Percentiles rank a stretch among this genome's conserved stretches.
Conservation (phyloP, 2,888 invertebrate genomes). For the Laspeyria flexula region DNA sequence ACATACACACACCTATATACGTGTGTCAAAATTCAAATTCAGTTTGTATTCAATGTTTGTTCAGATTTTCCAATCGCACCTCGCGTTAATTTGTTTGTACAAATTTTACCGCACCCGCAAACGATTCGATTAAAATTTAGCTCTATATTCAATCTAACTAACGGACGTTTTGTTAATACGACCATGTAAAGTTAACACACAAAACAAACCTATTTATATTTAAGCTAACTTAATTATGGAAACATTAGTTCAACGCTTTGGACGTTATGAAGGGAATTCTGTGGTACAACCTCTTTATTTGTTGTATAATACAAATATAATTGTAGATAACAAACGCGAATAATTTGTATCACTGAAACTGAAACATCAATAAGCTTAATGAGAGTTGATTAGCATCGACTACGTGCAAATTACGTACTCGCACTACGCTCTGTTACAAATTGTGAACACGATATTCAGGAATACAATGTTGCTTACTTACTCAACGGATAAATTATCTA, state of each 20-base stretch:
- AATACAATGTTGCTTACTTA: background rate
- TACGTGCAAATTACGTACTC: slow-evolving; percentile 58
- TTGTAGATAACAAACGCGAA: slow-evolving; percentile 57
- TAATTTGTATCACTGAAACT: slow-evolving; percentile 66
- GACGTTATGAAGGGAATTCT: background rate
- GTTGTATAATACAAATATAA: slow-evolving; percentile 46
- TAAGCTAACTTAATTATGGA: slow-evolving; percentile 34
- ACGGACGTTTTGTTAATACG: slow-evolving; percentile 45
- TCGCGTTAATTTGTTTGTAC: slow-evolving; percentile 78
- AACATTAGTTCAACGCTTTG: slow-evolving; percentile 23
- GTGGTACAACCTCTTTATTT: slow-evolving; percentile 20
- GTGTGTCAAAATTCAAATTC: slow-evolving; percentile 60
- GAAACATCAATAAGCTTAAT: slow-evolving; percentile 72
- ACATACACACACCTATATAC: slow-evolving; percentile 24
- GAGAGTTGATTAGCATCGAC: slow-evolving; percentile 70
- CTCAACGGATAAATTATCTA: background rate
- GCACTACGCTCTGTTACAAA: slow-evolving; percentile 51
- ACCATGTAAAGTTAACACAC: slow-evolving; percentile 46
- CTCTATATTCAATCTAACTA: slow-evolving; percentile 59
- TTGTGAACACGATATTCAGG: slow-evolving; percentile 21
- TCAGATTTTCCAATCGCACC: slow-evolving; percentile 76
- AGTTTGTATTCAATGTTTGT: slow-evolving; percentile 67
- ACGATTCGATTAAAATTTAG: slow-evolving; percentile 74
- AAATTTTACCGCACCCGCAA: slow-evolving; percentile 68
- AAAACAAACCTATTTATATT: slow-evolving; percentile 29